Conservation (phyloP, 2,888 invertebrate species). For the Caenorhabditis panamensis region DNA sequence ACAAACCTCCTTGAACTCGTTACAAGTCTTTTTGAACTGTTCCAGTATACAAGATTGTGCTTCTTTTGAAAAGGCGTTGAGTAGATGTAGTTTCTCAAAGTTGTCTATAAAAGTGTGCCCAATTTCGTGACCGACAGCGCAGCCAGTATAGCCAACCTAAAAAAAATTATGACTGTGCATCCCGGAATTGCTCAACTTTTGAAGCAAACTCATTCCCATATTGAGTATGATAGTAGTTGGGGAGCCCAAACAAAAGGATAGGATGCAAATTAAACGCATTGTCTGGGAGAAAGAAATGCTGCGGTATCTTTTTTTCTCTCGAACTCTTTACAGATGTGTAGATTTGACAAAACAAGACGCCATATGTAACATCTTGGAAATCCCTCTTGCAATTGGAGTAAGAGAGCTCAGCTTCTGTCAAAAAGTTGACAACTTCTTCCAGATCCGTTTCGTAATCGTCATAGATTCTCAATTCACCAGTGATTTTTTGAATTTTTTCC, state of each 20-base stretch:
- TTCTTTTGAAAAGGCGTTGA: constrained; percentile 21
- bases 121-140: constrained; percentile 30
- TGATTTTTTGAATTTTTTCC: not conserved
- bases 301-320: not conserved
- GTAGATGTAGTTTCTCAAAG: not conserved
- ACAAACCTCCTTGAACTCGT: constrained; percentile 17
- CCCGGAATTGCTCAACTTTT: not conserved
- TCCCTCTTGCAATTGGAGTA: not conserved
- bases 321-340: not conserved
- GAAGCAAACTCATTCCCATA: not conserved
- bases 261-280: not conserved
- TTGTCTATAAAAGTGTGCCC: constrained; percentile 33
- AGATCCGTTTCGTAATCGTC: not conserved
- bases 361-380: not conserved
- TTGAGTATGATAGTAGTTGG: constrained; percentile 1
- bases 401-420: not conserved
- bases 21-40: constrained; percentile 28
- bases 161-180: not conserved
- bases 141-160: constrained; percentile 25
- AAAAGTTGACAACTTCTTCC: not conserved
- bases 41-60: constrained; percentile 18
- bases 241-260: not conserved
- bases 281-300: not conserved
- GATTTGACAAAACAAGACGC: not conserved
- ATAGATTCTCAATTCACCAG: not conserved